These are phyloP conservation scores for Chrysogorgia sp. DNA, from an alignment of 92 coral and sea anemone genomes.

Conservation along the genomic window DNA sequence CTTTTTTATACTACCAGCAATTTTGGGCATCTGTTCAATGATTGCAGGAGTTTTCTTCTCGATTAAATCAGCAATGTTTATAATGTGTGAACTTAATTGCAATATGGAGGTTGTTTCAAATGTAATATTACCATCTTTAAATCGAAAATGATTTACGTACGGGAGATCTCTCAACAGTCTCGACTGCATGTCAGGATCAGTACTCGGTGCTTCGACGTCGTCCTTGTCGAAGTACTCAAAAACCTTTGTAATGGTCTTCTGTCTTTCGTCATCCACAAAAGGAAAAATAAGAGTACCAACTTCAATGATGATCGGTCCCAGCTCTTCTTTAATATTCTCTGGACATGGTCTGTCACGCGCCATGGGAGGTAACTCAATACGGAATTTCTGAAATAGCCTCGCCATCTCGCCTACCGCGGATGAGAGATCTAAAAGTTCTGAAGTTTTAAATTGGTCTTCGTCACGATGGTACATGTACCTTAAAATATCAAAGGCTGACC, in stretches of 20 bases:
- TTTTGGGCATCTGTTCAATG: too few relatives aligned
- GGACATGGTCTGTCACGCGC: conserved; percentile 33
- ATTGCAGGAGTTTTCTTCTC: background rate
- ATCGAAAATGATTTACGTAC: background rate
- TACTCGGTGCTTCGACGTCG: background rate
- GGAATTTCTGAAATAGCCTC: conserved; percentile 29
- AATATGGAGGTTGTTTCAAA: background rate
- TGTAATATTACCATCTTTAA: background rate
- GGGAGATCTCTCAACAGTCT: background rate
- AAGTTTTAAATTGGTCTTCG: background rate
- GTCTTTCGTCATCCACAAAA: conserved; percentile 23
- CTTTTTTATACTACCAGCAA: too few relatives aligned
- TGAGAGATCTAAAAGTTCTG: background rate
- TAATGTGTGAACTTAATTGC: too few relatives aligned
- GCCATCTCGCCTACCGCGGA: background rate
- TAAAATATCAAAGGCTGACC: conserved; percentile 52
- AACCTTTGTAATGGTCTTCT: conserved; percentile 24
- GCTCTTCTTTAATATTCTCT: conserved; percentile 14
- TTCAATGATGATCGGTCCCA: conserved; percentile 29
- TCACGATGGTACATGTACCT: conserved; percentile 40
- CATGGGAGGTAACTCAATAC: conserved; percentile 34
- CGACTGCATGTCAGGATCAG: too few relatives aligned
- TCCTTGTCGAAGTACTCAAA: conserved; percentile 23
- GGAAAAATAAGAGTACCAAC: conserved; percentile 39
- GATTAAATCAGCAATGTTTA: background rate